Evolutionary conservation across 2,797 vertebrate genomes (phyloP).

Genomic region (Acanthurus leucopareius): DNA sequence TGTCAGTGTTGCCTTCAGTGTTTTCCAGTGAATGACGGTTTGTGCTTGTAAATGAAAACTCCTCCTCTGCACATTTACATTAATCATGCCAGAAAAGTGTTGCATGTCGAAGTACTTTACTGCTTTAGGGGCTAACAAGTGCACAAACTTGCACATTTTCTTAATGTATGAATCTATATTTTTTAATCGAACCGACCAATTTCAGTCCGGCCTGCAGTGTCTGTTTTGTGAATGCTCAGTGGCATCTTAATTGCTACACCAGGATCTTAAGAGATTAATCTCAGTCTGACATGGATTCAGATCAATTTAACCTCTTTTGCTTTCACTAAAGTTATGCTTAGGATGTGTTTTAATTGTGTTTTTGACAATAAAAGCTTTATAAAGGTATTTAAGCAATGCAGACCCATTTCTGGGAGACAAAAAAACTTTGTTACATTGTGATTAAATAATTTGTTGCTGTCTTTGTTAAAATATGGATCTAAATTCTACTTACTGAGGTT

Average conservation of each 20-base stretch:
- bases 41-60: not conserved
- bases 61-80: not conserved
- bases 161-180: not conserved
- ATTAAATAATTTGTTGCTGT: not conserved
- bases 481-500: slow-evolving; percentile 2
- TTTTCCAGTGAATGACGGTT: slow-evolving; percentile 1
- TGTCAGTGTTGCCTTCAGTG: slow-evolving; percentile 1
- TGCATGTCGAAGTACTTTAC: not conserved
- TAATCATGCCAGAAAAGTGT: not conserved
- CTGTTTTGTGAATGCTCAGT: not conserved
- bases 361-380: not conserved
- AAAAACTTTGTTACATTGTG: not conserved
- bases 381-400: too few species aligned
- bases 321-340: too few species aligned
- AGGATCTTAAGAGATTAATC: too few species aligned
- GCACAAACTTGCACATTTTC: not conserved
- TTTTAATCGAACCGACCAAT: not conserved
- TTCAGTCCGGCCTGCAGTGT: not conserved
- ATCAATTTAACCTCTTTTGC: too few species aligned
- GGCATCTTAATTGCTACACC: too few species aligned
- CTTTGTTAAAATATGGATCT: slow-evolving; percentile 11
- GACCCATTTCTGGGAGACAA: too few species aligned
- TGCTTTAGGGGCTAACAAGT: not conserved
- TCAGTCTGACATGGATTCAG: not conserved
- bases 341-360: not conserved